Conservation (phyloP, 2,113 vertebrate species). For the Hypanus sabinus region DNA sequence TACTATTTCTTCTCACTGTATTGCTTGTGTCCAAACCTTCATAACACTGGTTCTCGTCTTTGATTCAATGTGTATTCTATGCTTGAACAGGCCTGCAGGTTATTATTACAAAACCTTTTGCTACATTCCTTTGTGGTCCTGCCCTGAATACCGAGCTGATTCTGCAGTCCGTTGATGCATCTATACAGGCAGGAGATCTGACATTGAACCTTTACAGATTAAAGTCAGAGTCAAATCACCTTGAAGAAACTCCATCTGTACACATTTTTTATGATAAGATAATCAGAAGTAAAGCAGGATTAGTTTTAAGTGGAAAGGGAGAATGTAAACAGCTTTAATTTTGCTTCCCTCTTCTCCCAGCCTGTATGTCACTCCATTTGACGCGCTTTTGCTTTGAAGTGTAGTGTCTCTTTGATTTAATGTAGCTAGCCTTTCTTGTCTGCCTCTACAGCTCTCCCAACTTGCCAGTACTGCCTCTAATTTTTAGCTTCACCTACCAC, state of each 20-base stretch:
- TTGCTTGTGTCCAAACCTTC: neutral
- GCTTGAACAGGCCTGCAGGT: neutral
- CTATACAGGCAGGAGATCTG: neutral
- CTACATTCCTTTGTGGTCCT: neutral
- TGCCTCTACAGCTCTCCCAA: neutral
- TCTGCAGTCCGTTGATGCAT: neutral
- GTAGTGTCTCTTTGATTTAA: neutral
- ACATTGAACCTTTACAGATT: neutral
- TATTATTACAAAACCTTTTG: neutral
- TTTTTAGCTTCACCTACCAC: neutral
- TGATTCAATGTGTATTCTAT: neutral
- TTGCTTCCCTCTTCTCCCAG: neutral
- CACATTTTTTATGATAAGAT: neutral
- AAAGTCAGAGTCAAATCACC: neutral
- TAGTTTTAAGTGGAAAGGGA: neutral
- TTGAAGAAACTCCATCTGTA: neutral
- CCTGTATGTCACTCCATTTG: neutral
- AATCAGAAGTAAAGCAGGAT: neutral
- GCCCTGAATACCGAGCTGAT: neutral
- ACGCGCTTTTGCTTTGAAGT: neutral
- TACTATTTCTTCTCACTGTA: neutral
- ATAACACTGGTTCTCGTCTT: neutral
- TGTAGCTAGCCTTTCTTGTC: neutral
- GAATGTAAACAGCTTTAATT: constrained; percentile 14
- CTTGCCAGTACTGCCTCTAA: neutral